Evolutionary conservation across 2,888 invertebrate species (phyloP).

Genomic region (Tachina grossa): DNA sequence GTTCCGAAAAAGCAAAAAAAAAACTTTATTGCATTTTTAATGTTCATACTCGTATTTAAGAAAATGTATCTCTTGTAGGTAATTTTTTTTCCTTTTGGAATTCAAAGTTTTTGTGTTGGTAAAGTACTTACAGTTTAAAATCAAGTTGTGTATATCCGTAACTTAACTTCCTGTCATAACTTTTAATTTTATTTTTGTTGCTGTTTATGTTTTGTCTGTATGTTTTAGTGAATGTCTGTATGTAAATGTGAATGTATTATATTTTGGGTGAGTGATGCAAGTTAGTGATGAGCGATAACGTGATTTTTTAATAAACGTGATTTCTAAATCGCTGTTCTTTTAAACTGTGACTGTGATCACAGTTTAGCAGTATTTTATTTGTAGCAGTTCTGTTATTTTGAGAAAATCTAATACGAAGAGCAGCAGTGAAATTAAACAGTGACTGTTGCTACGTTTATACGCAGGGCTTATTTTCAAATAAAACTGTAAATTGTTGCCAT

Average conservation of each 20-base stretch:
- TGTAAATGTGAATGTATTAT: neutral
- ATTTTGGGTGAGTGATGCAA: neutral
- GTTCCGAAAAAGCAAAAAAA: conserved; percentile 5
- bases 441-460: too few relatives aligned
- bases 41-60: neutral
- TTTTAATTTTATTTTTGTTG: conserved; percentile 43
- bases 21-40: conserved; percentile 27
- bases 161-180: conserved; percentile 70
- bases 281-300: too few relatives aligned
- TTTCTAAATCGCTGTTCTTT: too few relatives aligned
- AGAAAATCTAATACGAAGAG: too few relatives aligned
- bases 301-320: too few relatives aligned
- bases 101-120: conserved; percentile 47
- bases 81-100: conserved; percentile 24
- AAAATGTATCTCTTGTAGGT: neutral
- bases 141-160: conserved; percentile 66
- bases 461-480: too few relatives aligned
- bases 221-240: conserved; percentile 2
- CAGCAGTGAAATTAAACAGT: too few relatives aligned
- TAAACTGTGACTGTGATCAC: too few relatives aligned
- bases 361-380: too few relatives aligned
- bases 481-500: too few relatives aligned
- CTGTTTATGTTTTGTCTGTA: conserved; percentile 32
- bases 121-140: conserved; percentile 63
- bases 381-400: too few relatives aligned